Percentiles rank a stretch among this genome's conserved stretches.
phyloP scores from a whole-genome alignment of 2,797 vertebrate species.

The Pangasius mekongensis region DNA sequence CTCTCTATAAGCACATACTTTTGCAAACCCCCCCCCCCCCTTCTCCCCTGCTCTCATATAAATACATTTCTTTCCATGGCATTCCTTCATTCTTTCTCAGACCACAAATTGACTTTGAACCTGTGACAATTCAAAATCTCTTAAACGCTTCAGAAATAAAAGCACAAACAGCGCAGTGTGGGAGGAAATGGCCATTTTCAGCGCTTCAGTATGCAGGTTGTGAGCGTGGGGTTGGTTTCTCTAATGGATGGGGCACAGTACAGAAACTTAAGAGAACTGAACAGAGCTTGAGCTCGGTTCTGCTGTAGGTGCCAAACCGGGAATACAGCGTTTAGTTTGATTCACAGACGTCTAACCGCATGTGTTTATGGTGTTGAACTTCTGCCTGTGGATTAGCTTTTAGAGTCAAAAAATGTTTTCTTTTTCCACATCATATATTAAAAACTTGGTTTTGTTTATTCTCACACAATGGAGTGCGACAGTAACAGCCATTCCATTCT shows the following conservation, averaged over 20 bases:
- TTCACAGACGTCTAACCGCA: slow-evolving; percentile 38
- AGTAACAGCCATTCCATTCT: slow-evolving; percentile 54
- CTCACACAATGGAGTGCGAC: slow-evolving; percentile 52
- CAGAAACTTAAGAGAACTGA: slow-evolving; percentile 48
- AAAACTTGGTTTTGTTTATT: not conserved
- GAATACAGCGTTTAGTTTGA: slow-evolving; percentile 6
- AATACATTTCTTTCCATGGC: slow-evolving; percentile 67
- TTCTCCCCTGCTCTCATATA: slow-evolving; percentile 59
- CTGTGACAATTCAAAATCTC: slow-evolving; percentile 54
- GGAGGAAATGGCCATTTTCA: not conserved
- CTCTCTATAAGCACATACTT: slow-evolving; percentile 50
- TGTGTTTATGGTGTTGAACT: slow-evolving; percentile 13
- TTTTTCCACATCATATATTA: not conserved
- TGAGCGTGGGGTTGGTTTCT: not conserved
- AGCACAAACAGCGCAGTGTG: slow-evolving; percentile 42
- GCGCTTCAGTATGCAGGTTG: not conserved
- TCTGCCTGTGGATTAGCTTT: not conserved
- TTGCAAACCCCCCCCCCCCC: not conserved
- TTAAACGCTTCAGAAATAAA: slow-evolving; percentile 35
- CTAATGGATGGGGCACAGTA: slow-evolving; percentile 7
- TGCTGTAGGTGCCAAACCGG: slow-evolving; percentile 15
- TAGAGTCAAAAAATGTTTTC: not conserved
- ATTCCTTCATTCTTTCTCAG: slow-evolving; percentile 69
- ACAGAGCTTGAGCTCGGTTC: slow-evolving; percentile 30
- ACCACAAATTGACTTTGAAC: slow-evolving; percentile 69